Evolutionary conservation across 2,113 vertebrate species (phyloP), one percentile per base, ranked within the genome.

Genomic region (Zingel zingel): DNA sequence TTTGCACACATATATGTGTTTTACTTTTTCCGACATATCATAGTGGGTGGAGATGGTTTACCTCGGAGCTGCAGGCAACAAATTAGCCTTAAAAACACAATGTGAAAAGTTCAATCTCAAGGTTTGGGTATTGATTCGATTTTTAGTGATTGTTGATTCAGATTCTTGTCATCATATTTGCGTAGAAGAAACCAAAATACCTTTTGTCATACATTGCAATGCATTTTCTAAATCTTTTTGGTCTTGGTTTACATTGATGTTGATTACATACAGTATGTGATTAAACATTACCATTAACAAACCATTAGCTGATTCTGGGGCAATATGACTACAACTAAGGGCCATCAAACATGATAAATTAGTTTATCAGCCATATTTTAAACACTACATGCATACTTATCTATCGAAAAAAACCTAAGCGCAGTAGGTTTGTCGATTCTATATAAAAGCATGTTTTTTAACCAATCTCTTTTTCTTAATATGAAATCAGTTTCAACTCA

Each of bases 11-110:
- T 13, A 15, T 39, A 12, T 71, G 8, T 71, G 33, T 75, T 63
- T 43, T 4, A 57, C 13, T 48, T 68, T 77, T 82, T 85, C 23
- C 51, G 59, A 79, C 76, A 82, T 78, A 66, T 83, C 73, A 76
- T 14, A 18, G 19, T 25, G 54, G 54, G 56, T 70, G 57, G 47
- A 77, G 64, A 70, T 59, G 33, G 58, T 77, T 85, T 82, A 83
- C 65, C 62, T 86, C 45, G 15, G 66, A 78, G 64, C 73, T 9
- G 47, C 36, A 79, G 58, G 50, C 36, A 74, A 80, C 62, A 85
- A 75, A 78, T 63, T 21, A 79, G 79, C 83, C 89, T 84, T 87
- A 89, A 88, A 69, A 68, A 74, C 36, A 66, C 58, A 77, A 58
- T 68, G 64, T 80, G 33, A 83, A 79, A 72, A 16, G 3, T 63